A percentile compares a stretch with the other conserved stretches of the same genome.
Evolutionary conservation across 2,113 vertebrate genomes (phyloP).

Genomic region (Onychorhynchus coronatus): DNA sequence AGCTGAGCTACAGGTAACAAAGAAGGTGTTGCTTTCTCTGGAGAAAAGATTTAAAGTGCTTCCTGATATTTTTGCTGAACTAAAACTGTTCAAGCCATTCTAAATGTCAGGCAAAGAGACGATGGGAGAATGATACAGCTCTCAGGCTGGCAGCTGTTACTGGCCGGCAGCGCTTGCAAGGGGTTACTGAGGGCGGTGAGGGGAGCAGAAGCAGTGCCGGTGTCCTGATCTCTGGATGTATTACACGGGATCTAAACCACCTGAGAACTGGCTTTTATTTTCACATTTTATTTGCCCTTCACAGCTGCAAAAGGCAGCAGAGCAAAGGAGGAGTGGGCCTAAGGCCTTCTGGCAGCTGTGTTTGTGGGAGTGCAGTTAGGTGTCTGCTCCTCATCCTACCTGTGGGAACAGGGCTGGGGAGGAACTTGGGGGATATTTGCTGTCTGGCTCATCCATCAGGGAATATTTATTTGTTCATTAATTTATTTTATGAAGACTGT

Average conservation of each 20-base stretch:
- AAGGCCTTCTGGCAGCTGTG: background rate
- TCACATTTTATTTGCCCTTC: background rate
- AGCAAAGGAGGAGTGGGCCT: background rate
- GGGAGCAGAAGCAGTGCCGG: background rate
- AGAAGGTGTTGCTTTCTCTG: background rate
- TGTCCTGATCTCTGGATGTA: background rate
- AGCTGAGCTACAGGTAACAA: background rate
- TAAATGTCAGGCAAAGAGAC: background rate
- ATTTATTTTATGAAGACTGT: conserved; percentile 69
- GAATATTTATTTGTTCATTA: conserved; percentile 71
- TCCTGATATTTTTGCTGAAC: background rate
- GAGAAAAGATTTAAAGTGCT: background rate
- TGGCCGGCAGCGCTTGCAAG: background rate
- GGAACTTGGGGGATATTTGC: conserved; percentile 25
- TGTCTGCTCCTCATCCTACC: background rate
- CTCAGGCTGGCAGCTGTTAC: background rate
- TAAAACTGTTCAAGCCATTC: background rate
- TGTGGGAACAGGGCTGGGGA: background rate
- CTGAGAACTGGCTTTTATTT: background rate
- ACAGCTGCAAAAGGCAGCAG: background rate
- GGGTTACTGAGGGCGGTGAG: background rate
- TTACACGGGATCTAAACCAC: background rate
- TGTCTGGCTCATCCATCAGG: conserved; percentile 23
- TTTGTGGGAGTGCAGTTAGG: conserved; percentile 12
- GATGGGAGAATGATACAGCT: background rate